These are phyloP conservation scores for Marronus borbonicus DNA, from an alignment of 2,888 invertebrate species.

Conservation along the genomic window DNA sequence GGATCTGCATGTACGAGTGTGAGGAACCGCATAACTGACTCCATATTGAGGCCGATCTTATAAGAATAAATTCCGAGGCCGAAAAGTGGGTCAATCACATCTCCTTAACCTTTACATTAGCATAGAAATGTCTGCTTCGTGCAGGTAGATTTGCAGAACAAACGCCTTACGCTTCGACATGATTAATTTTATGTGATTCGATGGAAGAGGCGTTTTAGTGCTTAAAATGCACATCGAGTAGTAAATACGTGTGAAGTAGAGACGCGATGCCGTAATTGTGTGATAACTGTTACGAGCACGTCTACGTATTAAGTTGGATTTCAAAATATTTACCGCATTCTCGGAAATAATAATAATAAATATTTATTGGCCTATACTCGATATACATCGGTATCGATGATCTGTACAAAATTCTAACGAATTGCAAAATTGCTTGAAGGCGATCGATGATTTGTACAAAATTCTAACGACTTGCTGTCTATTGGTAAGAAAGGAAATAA, in stretches of 20 bases:
- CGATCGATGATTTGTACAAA: too few relatives aligned
- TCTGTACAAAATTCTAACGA: too few relatives aligned
- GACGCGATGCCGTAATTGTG: not conserved
- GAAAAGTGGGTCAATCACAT: slow-evolving; percentile 43
- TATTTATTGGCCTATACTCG: too few relatives aligned
- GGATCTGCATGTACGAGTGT: not conserved
- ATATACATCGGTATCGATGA: too few relatives aligned
- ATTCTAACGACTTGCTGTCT: too few relatives aligned
- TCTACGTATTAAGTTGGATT: not conserved
- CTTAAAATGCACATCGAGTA: not conserved
- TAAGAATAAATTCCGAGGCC: slow-evolving; percentile 45
- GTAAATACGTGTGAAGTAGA: not conserved
- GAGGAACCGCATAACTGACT: slow-evolving; percentile 46
- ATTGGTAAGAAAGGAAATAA: too few relatives aligned
- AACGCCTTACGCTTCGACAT: not conserved
- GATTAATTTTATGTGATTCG: slow-evolving; percentile 16
- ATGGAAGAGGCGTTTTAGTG: not conserved
- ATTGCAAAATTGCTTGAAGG: too few relatives aligned
- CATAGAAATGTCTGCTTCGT: slow-evolving; percentile 29
- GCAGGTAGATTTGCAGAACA: not conserved
- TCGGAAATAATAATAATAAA: not conserved
- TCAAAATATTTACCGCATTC: not conserved
- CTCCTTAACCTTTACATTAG: slow-evolving; percentile 34
- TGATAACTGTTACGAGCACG: not conserved
- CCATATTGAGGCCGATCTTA: slow-evolving; percentile 43